Evolutionary conservation across 2,888 invertebrate species (phyloP), one percentile per base, ranked within the genome.

Genomic region (Drosophila mettleri): DNA sequence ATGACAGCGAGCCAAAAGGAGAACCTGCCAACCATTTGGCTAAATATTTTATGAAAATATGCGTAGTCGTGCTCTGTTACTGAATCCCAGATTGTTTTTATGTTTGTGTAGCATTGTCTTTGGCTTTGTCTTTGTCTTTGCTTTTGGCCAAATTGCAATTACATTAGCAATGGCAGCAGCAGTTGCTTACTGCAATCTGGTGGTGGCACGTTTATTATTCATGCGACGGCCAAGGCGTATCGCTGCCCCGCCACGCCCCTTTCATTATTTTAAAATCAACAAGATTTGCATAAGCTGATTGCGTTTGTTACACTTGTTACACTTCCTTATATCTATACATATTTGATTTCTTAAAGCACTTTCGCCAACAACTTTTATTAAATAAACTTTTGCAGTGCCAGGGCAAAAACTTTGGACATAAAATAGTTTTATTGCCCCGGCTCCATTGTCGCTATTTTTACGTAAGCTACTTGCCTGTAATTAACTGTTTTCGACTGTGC

Each of bases 31-130:
- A 69, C 79, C 73, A 81, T 84, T 82, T 84, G 73, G 69, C 61
- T 82, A 80, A 84, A 82, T 82, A 82, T 84, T 82, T 82, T 78
- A 82, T 82, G 85, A 84, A 84, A 84, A 80, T 84, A 77, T 82
- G 81, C 79, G 81, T 69, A 46, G 27, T 33, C 41, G 33, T 57
- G 16, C 16, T n/a, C 29, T 18, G 49, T n/a, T 24, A 51, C 34
- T 16, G 36, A 22, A 16, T 24, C 49, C 49, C 34, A 72, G 48
- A 63, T 69, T 59, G 63, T 41, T 39, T 69, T 65, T 48, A 36
- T 41, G 16, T n/a, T 38, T 57, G 52, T n/a, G n/a, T n/a, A n/a
- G 45, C 57, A 55, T 66, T 59, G 63, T 41, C 46, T 31, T 46
- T 12, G 27, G 27, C 49, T 49, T 46, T 16, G 24, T 7, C n/a